Evolutionary conservation across 2,888 invertebrate genomes (phyloP), one percentile per base, ranked within the genome.

Genomic region (Lithodes maja): DNA sequence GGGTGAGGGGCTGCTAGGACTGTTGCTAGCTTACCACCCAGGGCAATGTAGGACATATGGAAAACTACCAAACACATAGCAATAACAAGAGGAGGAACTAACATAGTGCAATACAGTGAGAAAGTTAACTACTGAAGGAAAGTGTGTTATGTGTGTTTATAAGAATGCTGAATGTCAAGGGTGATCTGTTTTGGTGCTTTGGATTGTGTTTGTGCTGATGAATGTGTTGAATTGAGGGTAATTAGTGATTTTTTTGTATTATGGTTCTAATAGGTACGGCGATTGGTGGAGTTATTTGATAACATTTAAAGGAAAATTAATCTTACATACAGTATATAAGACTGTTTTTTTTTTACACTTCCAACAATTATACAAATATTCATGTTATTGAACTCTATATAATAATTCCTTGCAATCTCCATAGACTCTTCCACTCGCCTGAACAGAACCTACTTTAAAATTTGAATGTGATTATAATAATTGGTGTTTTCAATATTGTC

Each of bases 11-110:
- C 15, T 3, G 71, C 71, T 71, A 71, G 71, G 71, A 71, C 71
- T 83, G 80, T 79, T 78, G 84, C 55, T 55, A 84, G 84, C 84
- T 71, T 75, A 68, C 84, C 88, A 71, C 7, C 54, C 52, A 55
- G 52, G 50, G 15, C 69, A 15, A 84, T 69, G 74, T 33, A 68
- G 33, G 3, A n/a, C 33, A 12, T 15, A 49, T 50, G 53, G 61
- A 61, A 33, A 33, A 33, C 33, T 33, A 33, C 33, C 33, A 33
- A 33, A 33, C 33, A 33, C 33, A 33, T 33, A 33, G 33, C 33
- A 33, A 33, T 33, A 33, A 33, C 33, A 33, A 33, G 33, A 33
- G 33, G 33, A 33, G 33, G 33, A 33, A 33, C 33, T 33, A 33
- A 33, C 33, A 33, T 33, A 33, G 33, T 33, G 33, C 33, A 33